A percentile compares a stretch with the other conserved stretches of the same genome.
Conservation (phyloP, 2,797 vertebrate genomes). For the Hyperoplus lanceolatus region DNA sequence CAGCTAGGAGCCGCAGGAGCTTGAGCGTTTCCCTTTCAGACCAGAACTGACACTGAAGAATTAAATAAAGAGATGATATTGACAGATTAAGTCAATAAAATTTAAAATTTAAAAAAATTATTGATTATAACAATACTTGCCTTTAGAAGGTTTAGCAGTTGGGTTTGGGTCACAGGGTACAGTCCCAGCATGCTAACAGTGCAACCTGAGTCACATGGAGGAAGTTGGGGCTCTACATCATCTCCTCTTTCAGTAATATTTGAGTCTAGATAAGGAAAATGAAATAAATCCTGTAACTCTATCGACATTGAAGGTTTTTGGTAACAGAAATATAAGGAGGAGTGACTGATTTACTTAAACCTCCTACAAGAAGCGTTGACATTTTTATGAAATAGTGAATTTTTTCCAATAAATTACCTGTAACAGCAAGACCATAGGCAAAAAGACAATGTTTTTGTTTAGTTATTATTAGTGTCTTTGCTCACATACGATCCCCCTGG, state of each 20-base stretch:
- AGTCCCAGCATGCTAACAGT: slow-evolving; percentile 88
- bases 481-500: too few relatives aligned
- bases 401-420: too few relatives aligned
- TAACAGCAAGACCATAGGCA: too few relatives aligned
- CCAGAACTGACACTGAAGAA: slow-evolving; percentile 79
- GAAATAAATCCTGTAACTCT: background rate
- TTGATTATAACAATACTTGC: slow-evolving; percentile 65
- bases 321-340: background rate
- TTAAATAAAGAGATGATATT: background rate
- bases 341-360: background rate
- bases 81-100: background rate
- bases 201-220: slow-evolving; percentile 82
- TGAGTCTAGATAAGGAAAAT: slow-evolving; percentile 1
- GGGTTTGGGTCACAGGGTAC: slow-evolving; percentile 77
- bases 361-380: too few relatives aligned
- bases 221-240: slow-evolving; percentile 33
- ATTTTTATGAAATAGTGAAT: too few relatives aligned
- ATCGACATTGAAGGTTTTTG: fast-evolving
- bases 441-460: too few relatives aligned
- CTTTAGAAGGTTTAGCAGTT: slow-evolving; percentile 86
- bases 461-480: too few relatives aligned
- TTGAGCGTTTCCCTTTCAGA: slow-evolving; percentile 66
- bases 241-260: slow-evolving; percentile 13
- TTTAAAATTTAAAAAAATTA: background rate
- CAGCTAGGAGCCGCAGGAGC: slow-evolving; percentile 83